Base-by-base conservation (phyloP, 2,113 vertebrate genomes). In the Centrocercus urophasianus region DNA sequence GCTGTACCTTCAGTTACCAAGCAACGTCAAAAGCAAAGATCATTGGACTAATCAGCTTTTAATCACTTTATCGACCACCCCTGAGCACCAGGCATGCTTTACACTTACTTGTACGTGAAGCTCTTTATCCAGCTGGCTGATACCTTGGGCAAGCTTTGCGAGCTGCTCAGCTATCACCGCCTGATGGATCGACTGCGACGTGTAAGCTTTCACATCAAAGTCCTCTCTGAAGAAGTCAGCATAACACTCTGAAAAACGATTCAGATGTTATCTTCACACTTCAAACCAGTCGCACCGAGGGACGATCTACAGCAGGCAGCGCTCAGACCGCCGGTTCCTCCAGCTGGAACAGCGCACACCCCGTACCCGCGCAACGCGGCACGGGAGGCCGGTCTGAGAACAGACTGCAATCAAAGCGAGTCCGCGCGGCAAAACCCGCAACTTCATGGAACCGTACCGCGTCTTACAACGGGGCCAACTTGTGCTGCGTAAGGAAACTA, bases 111-210 rank as follows among this genome's bases (percentile, higher is more conserved):
- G 99, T 87, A 98, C 96, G 90, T 99, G 99, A 56, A 99, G 98
- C 81, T 99, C 99, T 96, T 99, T 99, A 98, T 99, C 99, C 96
- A 99, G 92, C 93, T 99, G 99, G 97, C 99, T 99, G 96, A 99
- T 99, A 80, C 99, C 99, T 96, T 99, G 99, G 8, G 99, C 98
- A 84, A 99, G 98, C 94, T 98, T 98, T 87, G 99, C 99, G 86
- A 99, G 97, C 30, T 99, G 99, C 93, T 99, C 99, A 32, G 99
- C 98, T 80, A 99, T 99, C 82, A 99, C 97, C 85, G 99, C 99
- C 97, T 98, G 99, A 94, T 99, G 99, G 89, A 99, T 99, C 34
- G 98, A 99, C 72, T 99, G 99, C 8, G 99, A 99, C 10, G 99
- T 99, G 43, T 99, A 99, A 7, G 98, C 98, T 97, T 99, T 99